Evolutionary conservation across 2,888 invertebrate species (phyloP).

Genomic region (Coremacera marginata): DNA sequence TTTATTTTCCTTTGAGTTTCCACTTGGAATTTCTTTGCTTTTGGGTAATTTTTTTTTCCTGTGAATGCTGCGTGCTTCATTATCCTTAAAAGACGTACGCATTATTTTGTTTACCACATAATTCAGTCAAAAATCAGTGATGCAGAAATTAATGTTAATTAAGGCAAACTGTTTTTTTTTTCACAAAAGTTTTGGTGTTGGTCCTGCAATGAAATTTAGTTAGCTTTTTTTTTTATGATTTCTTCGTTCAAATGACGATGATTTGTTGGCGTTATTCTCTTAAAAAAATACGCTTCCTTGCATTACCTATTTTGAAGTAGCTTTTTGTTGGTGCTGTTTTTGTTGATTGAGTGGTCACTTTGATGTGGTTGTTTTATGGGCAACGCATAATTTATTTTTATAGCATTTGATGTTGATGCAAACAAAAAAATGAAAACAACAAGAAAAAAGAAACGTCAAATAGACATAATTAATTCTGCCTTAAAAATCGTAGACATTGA

Average conservation of each 20-base stretch:
- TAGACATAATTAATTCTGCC: neutral
- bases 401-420: slow-evolving; percentile 30
- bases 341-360: slow-evolving; percentile 60
- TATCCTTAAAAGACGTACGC: slow-evolving; percentile 33
- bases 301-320: neutral
- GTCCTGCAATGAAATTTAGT: slow-evolving; percentile 32
- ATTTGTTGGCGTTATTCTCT: slow-evolving; percentile 38
- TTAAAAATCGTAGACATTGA: neutral
- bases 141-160: slow-evolving; percentile 66
- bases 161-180: slow-evolving; percentile 44
- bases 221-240: slow-evolving; percentile 34
- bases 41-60: neutral
- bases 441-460: neutral
- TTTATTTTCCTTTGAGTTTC: slow-evolving; percentile 27
- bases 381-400: slow-evolving; percentile 63
- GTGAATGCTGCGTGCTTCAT: slow-evolving; percentile 34
- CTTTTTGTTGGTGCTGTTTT: slow-evolving; percentile 3
- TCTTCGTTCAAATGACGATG: slow-evolving; percentile 8
- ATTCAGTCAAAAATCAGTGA: slow-evolving; percentile 56
- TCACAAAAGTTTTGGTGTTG: slow-evolving; percentile 4
- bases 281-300: slow-evolving; percentile 2
- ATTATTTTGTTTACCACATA: slow-evolving; percentile 6
- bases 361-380: slow-evolving; percentile 64
- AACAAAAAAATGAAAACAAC: neutral
- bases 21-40: slow-evolving; percentile 22